Evolutionary conservation across 92 coral and sea anemone species (phyloP).

Genomic region (Parazoanthus swiftii): DNA sequence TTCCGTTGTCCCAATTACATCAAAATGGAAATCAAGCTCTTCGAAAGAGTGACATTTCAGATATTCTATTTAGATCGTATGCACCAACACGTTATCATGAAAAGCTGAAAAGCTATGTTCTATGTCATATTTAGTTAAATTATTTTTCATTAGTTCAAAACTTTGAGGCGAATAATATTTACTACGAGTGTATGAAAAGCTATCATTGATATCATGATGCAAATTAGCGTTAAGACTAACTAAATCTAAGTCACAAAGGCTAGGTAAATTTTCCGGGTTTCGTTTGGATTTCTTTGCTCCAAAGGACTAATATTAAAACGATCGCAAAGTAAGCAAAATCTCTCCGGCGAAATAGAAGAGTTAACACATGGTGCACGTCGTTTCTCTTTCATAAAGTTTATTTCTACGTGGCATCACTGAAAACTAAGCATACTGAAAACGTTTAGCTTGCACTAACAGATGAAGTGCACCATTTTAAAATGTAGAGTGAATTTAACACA

Average conservation of each 20-base stretch:
- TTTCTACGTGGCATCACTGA: background rate
- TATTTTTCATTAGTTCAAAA: background rate
- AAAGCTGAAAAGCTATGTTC: too few relatives aligned
- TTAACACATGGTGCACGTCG: background rate
- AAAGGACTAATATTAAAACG: background rate
- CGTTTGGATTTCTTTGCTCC: too few relatives aligned
- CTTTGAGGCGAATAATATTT: background rate
- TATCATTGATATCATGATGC: too few relatives aligned
- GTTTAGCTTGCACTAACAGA: too few relatives aligned
- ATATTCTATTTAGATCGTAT: too few relatives aligned
- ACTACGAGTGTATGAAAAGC: too few relatives aligned
- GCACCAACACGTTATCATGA: too few relatives aligned
- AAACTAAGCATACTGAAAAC: background rate
- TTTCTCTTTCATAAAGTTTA: background rate
- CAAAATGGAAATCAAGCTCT: slow-evolving; percentile 35
- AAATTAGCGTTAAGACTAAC: too few relatives aligned
- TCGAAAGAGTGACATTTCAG: background rate
- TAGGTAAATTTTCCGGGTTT: too few relatives aligned
- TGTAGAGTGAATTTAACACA: too few relatives aligned
- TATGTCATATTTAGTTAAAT: background rate
- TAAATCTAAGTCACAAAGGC: too few relatives aligned
- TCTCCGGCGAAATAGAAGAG: background rate
- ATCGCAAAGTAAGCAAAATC: background rate
- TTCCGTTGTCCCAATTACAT: slow-evolving; percentile 36
- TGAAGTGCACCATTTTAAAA: too few relatives aligned